These are phyloP conservation scores for Leguminivora glycinivorella DNA, from an alignment of 1,140 invertebrate genomes.

Conservation along the genomic window DNA sequence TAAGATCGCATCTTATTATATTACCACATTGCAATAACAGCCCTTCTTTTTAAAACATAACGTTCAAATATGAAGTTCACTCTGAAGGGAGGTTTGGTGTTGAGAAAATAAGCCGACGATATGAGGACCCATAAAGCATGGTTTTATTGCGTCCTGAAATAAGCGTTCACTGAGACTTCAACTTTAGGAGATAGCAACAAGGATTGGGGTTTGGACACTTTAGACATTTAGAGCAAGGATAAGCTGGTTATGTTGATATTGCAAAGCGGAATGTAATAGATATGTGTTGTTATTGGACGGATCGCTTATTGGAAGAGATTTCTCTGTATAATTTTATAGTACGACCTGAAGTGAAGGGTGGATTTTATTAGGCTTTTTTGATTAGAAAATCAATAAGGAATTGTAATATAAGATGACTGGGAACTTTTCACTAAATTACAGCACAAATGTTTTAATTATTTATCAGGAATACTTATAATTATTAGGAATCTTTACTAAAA, in stretches of 20 bases:
- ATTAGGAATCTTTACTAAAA: too few species aligned
- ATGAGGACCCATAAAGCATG: background rate
- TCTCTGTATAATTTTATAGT: conserved; percentile 5
- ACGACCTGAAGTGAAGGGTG: background rate
- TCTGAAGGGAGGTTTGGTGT: background rate
- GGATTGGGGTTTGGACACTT: background rate
- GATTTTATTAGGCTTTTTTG: conserved; percentile 1
- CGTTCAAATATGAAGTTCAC: background rate
- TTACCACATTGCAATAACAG: background rate
- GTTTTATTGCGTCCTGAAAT: background rate
- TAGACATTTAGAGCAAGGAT: background rate
- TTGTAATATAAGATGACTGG: background rate
- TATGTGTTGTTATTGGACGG: conserved; percentile 5
- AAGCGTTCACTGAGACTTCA: background rate
- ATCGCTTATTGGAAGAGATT: conserved; percentile 19
- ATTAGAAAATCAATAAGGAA: background rate
- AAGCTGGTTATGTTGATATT: conserved; percentile 3
- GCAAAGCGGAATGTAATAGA: conserved; percentile 6
- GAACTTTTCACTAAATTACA: too few species aligned
- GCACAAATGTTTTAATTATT: too few species aligned
- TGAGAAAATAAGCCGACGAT: background rate
- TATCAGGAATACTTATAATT: too few species aligned
- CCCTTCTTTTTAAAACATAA: background rate
- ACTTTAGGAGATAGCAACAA: background rate
- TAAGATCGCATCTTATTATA: background rate